Conservation (phyloP, 1,140 invertebrate genomes). For the Globodera ellingtonae region DNA sequence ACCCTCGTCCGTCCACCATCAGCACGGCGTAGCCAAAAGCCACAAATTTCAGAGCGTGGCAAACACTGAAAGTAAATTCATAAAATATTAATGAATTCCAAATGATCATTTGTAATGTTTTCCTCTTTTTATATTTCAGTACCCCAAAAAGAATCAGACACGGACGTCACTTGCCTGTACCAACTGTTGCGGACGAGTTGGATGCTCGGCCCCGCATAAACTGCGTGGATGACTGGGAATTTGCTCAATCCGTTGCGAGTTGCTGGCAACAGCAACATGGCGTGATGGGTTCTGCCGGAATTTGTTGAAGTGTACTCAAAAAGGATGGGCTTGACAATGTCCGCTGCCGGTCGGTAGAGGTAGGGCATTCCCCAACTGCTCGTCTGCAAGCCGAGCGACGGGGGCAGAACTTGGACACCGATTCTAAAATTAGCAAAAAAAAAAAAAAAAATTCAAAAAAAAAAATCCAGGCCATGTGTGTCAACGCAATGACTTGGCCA, state of each 20-base stretch:
- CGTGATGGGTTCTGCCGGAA: slow-evolving; percentile 73
- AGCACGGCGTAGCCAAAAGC: slow-evolving; percentile 95
- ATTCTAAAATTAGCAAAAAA: not conserved
- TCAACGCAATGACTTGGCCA: not conserved
- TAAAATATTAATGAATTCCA: not conserved
- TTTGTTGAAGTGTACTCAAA: slow-evolving; percentile 36
- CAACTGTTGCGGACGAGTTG: slow-evolving; percentile 79
- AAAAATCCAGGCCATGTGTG: not conserved
- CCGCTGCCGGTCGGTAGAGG: slow-evolving; percentile 14
- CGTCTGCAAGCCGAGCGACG: slow-evolving; percentile 11
- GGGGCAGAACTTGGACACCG: slow-evolving; percentile 12
- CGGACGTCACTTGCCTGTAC: slow-evolving; percentile 35
- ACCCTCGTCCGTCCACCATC: slow-evolving; percentile 89
- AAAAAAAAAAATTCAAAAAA: slow-evolving; percentile 5
- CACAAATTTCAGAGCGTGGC: slow-evolving; percentile 75
- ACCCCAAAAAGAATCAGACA: no score
- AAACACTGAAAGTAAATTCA: slow-evolving; percentile 37
- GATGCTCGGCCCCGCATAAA: slow-evolving; percentile 76
- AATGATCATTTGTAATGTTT: no score
- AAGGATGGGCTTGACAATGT: slow-evolving; percentile 29
- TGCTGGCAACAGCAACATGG: slow-evolving; percentile 76
- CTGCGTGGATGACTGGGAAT: slow-evolving; percentile 91
- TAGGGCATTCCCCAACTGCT: slow-evolving; percentile 32
- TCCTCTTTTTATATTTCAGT: no score
- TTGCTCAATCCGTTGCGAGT: slow-evolving; percentile 76